Conservation (phyloP, 2,113 vertebrate genomes). For the Microcebus griseorufus region DNA sequence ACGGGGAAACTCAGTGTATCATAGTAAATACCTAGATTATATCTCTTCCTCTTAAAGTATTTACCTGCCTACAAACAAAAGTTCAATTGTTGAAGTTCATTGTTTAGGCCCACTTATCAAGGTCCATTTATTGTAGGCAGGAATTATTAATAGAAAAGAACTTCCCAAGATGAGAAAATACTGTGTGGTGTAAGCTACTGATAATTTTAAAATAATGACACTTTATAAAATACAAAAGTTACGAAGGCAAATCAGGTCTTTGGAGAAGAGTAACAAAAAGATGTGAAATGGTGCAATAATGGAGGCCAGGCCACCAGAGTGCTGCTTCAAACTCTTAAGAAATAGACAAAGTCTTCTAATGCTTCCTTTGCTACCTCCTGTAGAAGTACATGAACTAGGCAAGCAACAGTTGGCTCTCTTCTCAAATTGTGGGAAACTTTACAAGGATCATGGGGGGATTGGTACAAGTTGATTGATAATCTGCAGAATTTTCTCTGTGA, state of each 20-base stretch:
- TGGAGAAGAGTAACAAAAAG: background rate
- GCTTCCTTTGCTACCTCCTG: background rate
- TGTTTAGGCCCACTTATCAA: conserved; percentile 15
- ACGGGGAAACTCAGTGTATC: background rate
- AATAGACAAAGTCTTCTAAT: conserved; percentile 15
- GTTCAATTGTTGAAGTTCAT: conserved; percentile 28
- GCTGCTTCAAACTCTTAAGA: background rate
- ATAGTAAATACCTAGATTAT: background rate
- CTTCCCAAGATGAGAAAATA: conserved; percentile 20
- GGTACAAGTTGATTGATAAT: conserved; percentile 34
- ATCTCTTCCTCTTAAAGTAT: background rate
- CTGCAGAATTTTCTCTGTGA: accelerated
- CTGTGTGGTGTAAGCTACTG: background rate
- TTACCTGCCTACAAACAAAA: background rate
- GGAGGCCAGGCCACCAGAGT: background rate
- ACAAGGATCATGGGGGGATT: background rate
- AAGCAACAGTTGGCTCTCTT: background rate
- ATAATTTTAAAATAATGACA: background rate
- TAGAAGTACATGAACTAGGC: background rate
- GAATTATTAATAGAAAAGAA: conserved; percentile 6
- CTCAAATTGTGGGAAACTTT: background rate
- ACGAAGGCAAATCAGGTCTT: background rate
- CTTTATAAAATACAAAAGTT: conserved; percentile 28
- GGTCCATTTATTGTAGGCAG: background rate
- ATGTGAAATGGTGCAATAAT: background rate